Evolutionary conservation across 1,140 invertebrate genomes (phyloP).

Genomic region (Drosophila ironensis): DNA sequence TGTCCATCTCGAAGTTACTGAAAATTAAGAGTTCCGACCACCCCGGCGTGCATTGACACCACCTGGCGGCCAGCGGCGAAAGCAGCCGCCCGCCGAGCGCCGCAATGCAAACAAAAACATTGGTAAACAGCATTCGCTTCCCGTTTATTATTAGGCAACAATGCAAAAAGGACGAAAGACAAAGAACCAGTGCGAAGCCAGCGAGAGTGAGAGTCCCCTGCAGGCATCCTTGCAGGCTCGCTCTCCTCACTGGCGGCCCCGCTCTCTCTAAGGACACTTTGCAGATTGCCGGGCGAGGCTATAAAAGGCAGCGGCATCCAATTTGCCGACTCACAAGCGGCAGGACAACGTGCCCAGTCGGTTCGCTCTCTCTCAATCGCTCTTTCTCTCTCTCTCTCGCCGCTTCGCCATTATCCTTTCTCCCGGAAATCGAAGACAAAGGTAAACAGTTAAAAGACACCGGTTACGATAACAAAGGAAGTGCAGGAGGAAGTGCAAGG

Average conservation of each 20-base stretch:
- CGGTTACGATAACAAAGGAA: conserved; percentile 65
- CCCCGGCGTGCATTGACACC: conserved; percentile 32
- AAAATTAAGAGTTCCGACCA: background rate
- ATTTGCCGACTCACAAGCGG: conserved; percentile 76
- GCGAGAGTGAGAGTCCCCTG: background rate
- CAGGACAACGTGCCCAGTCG: conserved; percentile 64
- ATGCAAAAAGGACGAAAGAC: conserved; percentile 16
- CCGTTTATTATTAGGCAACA: conserved; percentile 43
- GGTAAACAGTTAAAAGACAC: conserved; percentile 51
- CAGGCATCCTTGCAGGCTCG: background rate
- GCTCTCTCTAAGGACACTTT: conserved; percentile 16
- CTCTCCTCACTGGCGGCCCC: background rate
- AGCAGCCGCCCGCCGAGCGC: background rate
- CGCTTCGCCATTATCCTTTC: too few relatives aligned
- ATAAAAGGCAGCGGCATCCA: conserved; percentile 65
- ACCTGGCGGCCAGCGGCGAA: conserved; percentile 44
- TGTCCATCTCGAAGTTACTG: too few relatives aligned
- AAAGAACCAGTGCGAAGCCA: background rate
- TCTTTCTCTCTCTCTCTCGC: conserved; percentile 15
- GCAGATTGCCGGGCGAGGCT: conserved; percentile 63
- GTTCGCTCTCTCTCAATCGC: conserved; percentile 5
- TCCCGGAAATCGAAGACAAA: conserved; percentile 1
- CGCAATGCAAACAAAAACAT: conserved; percentile 24
- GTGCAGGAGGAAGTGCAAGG: conserved; percentile 13
- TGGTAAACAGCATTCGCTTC: conserved; percentile 60